A percentile compares a stretch with the other conserved stretches of the same genome.
Conservation (phyloP, 2,113 vertebrate genomes). For the Oxygymnocypris stewartii region DNA sequence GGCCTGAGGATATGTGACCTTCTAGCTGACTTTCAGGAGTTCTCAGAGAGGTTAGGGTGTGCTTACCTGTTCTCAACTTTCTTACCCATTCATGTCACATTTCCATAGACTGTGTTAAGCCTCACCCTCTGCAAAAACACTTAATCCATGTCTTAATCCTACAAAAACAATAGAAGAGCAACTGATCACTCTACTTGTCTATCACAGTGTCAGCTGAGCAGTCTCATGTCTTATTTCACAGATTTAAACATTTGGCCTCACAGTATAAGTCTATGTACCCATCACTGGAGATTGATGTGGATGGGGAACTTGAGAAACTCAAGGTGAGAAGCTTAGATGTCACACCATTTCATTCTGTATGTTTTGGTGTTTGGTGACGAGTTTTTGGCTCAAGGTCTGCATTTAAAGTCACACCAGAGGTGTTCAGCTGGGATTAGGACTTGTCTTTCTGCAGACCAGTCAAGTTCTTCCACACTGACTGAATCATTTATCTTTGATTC, state of each 20-base stretch:
- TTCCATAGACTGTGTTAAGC: not conserved
- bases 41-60: slow-evolving; percentile 87
- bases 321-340: slow-evolving; percentile 77
- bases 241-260: slow-evolving; percentile 91
- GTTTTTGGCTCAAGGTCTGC: too few species aligned
- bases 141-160: not conserved
- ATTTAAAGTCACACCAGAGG: too few species aligned
- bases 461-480: too few species aligned
- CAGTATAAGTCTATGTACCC: slow-evolving; percentile 96
- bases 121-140: not conserved
- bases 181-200: not conserved
- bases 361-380: too few species aligned
- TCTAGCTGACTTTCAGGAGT: slow-evolving; percentile 90
- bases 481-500: too few species aligned
- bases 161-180: not conserved
- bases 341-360: not conserved
- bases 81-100: slow-evolving; percentile 2
- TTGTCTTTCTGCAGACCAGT: too few species aligned
- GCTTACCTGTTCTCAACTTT: not conserved
- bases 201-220: not conserved
- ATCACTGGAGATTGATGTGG: slow-evolving; percentile 88
- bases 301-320: slow-evolving; percentile 89
- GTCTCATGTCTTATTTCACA: slow-evolving; percentile 66
- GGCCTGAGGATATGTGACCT: slow-evolving; percentile 98
- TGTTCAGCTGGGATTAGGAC: too few species aligned